These are phyloP conservation scores for Syngnathoides biaculeatus DNA, from an alignment of 2,113 vertebrate species.

Conservation along the genomic window DNA sequence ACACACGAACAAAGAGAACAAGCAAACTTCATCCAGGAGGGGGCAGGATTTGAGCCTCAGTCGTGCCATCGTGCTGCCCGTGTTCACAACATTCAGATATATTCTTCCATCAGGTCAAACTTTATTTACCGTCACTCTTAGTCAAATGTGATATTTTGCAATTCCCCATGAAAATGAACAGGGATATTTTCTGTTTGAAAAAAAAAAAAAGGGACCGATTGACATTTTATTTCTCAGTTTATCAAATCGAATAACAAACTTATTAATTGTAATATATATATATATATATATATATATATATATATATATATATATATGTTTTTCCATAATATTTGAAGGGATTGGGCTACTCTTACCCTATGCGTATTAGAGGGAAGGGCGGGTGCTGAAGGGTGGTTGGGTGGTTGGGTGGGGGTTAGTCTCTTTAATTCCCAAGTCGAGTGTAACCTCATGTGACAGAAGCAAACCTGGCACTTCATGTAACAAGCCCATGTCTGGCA, in stretches of 20 bases:
- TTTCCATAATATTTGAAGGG: not conserved
- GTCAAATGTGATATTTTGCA: not conserved
- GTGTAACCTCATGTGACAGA: constrained; percentile 56
- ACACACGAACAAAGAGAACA: too few species aligned
- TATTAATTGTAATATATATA: too few species aligned
- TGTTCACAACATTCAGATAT: too few species aligned
- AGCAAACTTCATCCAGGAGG: too few species aligned
- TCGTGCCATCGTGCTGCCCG: too few species aligned
- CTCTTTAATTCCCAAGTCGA: constrained; percentile 33
- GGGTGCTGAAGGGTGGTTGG: too few species aligned
- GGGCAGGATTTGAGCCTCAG: too few species aligned
- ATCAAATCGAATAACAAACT: not conserved
- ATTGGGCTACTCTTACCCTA: constrained; percentile 13
- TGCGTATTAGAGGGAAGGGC: not conserved
- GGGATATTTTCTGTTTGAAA: not conserved
- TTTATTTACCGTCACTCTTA: too few species aligned
- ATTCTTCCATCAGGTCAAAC: not conserved
- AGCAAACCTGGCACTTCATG: constrained; percentile 41
- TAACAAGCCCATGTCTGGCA: constrained; percentile 50
- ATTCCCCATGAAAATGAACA: not conserved
- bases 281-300: too few species aligned
- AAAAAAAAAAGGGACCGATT: too few species aligned
- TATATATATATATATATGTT: too few species aligned
- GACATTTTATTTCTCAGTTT: not conserved
- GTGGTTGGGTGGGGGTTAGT: not conserved